phyloP scores from a whole-genome alignment of 2,888 invertebrate genomes.

The Cryptocephalus moraei region DNA sequence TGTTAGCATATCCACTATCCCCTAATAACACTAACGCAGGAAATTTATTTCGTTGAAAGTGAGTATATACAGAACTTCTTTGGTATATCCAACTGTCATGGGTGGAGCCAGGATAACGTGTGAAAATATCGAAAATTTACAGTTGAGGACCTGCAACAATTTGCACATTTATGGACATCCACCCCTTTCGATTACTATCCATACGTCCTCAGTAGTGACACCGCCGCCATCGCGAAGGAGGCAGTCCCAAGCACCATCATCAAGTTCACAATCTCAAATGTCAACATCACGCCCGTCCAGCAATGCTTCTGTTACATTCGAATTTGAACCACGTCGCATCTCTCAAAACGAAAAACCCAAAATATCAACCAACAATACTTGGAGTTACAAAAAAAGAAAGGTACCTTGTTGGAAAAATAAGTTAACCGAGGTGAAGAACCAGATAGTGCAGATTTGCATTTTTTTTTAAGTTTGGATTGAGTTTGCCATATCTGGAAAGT shows the following conservation, averaged over 20 bases:
- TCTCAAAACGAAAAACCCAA: constrained; percentile 2
- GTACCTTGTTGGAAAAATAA: constrained; percentile 5
- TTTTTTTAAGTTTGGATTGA: constrained; percentile 3
- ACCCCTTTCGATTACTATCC: too few relatives aligned
- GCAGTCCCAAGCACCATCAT: constrained; percentile 2
- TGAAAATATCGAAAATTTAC: too few relatives aligned
- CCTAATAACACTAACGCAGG: too few relatives aligned
- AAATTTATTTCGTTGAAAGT: too few relatives aligned
- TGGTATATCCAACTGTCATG: too few relatives aligned
- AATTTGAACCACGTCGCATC: background rate
- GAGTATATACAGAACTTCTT: too few relatives aligned
- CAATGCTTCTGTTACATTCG: constrained; percentile 1
- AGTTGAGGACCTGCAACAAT: too few relatives aligned
- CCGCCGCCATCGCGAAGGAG: background rate
- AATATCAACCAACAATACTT: constrained; percentile 4
- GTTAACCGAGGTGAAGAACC: constrained; percentile 2
- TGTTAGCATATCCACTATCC: too few relatives aligned
- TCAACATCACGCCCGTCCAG: constrained; percentile 3
- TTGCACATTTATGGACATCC: too few relatives aligned
- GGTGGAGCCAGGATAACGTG: too few relatives aligned
- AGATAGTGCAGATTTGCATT: constrained; percentile 4
- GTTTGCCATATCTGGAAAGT: constrained; percentile 5
- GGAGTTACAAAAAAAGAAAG: constrained; percentile 4
- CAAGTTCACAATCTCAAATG: constrained; percentile 3
- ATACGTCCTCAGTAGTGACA: background rate